These are phyloP conservation scores for Bombus sylvicola DNA, from an alignment of 1,140 invertebrate species.

Conservation along the genomic window DNA sequence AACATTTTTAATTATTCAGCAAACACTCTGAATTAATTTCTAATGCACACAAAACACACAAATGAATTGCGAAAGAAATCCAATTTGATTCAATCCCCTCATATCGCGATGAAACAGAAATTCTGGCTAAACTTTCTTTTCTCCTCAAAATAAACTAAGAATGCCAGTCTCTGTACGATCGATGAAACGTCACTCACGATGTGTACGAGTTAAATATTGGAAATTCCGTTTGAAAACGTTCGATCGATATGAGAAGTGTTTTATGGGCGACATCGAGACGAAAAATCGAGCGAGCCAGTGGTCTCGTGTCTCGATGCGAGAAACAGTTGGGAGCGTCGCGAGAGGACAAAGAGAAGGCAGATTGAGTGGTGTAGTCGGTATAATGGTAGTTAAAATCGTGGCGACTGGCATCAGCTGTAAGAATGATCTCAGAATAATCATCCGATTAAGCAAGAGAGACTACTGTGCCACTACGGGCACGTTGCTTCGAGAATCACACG, in stretches of 20 bases:
- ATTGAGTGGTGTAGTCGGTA: slow-evolving; percentile 23
- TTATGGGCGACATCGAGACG: background rate
- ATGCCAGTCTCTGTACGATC: no score
- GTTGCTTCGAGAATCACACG: slow-evolving; percentile 60
- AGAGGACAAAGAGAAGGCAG: slow-evolving; percentile 29
- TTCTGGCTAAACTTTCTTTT: no score
- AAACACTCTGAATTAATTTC: no score
- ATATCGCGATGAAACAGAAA: no score
- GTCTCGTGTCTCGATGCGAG: no score
- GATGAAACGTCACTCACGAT: background rate
- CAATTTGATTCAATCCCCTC: no score
- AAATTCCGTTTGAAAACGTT: background rate
- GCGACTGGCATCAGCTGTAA: slow-evolving; percentile 68
- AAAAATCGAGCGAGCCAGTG: background rate
- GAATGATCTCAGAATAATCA: slow-evolving; percentile 79
- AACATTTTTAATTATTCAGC: no score
- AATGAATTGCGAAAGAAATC: no score
- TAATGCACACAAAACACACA: no score
- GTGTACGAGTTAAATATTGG: background rate
- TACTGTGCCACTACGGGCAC: slow-evolving; percentile 68
- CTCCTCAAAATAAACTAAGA: no score
- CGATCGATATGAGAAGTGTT: no score
- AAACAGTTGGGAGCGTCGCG: background rate
- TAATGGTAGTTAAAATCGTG: slow-evolving; percentile 53
- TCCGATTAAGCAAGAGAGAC: slow-evolving; percentile 74